Evolutionary conservation across 2,113 vertebrate genomes (phyloP), one percentile per base, ranked within the genome.

Genomic region (Apistogramma diplotaenia): DNA sequence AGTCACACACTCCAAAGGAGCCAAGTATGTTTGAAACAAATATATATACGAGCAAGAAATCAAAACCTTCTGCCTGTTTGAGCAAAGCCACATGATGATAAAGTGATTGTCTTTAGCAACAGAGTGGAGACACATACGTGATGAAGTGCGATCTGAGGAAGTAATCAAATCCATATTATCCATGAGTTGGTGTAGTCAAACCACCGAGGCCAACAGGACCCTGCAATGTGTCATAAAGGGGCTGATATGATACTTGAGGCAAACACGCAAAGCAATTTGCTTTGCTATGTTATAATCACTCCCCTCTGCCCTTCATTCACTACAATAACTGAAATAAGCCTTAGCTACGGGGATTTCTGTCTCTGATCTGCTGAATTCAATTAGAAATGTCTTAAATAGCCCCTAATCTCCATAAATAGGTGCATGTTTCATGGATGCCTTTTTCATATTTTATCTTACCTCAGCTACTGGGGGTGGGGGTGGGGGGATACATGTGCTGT

Each of bases 311-410:
- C 54, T 55, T 57, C 46, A 61, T 81, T 83, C 40, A 88, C 83
- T 83, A 89, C 46, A 74, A 74, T 84, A 62, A 78, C 58, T 70
- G 40, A 85, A 90, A 86, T 82, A 82, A 67, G 80, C 59, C 56
- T 65, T 84, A 62, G 87, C 89, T 89, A 72, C 33, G 78, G 88
- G 87, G 85, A 85, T 75, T 82, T 87, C 76, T 79, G 81, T 65
- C 77, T 88, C 40, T 31, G 74, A 91, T 92, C 85, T 89, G 87
- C 81, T 83, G 80, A 85, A 93, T 93, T 89, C 86, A 93, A 94
- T 93, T 87, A 83, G 72, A 76, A 35, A 79, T 46, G 57, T 89
- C 74, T 89, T 84, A 89, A 92, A 90, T 88, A 90, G 78, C 65
- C 78, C 59, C 79, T 89, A 87, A 88, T 93, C 91, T 92, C 74